phyloP scores from a whole-genome alignment of 2,888 invertebrate species.

The Cryptocephalus moraei region DNA sequence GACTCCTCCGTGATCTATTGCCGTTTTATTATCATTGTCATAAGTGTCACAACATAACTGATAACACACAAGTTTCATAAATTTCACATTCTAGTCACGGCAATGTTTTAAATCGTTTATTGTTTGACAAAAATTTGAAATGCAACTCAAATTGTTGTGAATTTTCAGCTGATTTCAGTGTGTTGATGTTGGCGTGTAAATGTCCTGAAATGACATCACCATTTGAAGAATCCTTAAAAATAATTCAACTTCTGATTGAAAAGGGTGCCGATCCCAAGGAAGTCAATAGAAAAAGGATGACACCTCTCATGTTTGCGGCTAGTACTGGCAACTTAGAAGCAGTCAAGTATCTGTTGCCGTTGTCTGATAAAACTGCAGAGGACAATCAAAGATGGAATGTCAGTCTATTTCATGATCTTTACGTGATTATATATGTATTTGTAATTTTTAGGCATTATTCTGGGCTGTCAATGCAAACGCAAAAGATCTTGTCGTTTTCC shows the following conservation, averaged over 20 bases:
- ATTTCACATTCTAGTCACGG: no score
- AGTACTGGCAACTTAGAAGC: slow-evolving; percentile 40
- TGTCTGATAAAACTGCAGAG: slow-evolving; percentile 45
- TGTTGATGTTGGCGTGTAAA: slow-evolving; percentile 54
- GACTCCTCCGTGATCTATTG: no score
- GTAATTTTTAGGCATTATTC: slow-evolving; percentile 40
- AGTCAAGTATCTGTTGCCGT: slow-evolving; percentile 44
- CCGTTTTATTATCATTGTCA: no score
- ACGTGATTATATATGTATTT: background rate
- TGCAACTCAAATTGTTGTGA: slow-evolving; percentile 8
- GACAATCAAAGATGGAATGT: slow-evolving; percentile 56
- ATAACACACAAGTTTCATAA: no score
- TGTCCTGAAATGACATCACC: slow-evolving; percentile 38
- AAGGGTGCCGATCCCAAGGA: slow-evolving; percentile 45
- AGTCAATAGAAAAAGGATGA: slow-evolving; percentile 48
- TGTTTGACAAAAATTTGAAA: slow-evolving; percentile 2
- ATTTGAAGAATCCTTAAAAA: slow-evolving; percentile 37
- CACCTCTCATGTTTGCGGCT: slow-evolving; percentile 54
- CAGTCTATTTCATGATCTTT: slow-evolving; percentile 21
- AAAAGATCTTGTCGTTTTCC: slow-evolving; percentile 42
- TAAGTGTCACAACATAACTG: no score
- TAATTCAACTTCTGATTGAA: slow-evolving; percentile 39
- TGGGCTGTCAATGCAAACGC: slow-evolving; percentile 51
- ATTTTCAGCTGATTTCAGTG: slow-evolving; percentile 49
- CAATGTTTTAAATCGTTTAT: no score